Conservation (phyloP, 2,797 vertebrate genomes). For the Sebastes reedi region DNA sequence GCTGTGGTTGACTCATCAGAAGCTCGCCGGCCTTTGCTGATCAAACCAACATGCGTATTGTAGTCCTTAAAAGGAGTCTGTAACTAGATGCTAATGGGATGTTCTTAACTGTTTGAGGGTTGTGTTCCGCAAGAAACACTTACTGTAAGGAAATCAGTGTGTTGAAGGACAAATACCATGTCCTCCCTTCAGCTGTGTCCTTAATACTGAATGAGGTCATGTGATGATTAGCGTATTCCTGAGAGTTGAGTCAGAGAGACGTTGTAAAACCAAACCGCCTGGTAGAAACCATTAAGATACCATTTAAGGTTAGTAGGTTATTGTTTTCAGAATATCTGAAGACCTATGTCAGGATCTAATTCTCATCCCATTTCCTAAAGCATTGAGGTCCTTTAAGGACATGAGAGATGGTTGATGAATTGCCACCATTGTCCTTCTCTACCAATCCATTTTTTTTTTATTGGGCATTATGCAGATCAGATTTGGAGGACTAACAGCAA, state of each 20-base stretch:
- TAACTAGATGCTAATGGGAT: constrained; percentile 4
- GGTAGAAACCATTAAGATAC: constrained; percentile 4
- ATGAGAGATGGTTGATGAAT: not conserved
- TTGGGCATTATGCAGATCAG: not conserved
- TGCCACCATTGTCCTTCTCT: not conserved
- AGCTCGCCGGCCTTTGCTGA: not conserved
- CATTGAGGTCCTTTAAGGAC: not conserved
- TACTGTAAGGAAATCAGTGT: constrained; percentile 19
- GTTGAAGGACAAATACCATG: constrained; percentile 9
- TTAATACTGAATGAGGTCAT: constrained; percentile 10
- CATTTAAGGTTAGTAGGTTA: not conserved
- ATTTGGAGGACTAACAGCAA: not conserved
- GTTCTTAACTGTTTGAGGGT: constrained; percentile 21
- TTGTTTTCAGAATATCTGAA: not conserved
- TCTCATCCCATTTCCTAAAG: not conserved
- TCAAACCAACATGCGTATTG: constrained; percentile 1
- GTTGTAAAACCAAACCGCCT: constrained; percentile 17
- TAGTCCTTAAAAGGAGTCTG: constrained; percentile 56
- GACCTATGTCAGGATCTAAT: not conserved
- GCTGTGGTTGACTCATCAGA: constrained; percentile 49
- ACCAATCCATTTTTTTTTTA: not conserved
- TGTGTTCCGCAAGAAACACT: not conserved
- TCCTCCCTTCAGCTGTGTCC: constrained; percentile 2
- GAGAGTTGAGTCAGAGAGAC: constrained; percentile 34
- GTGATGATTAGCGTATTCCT: constrained; percentile 11